Percentiles rank a stretch among this genome's conserved stretches.
Evolutionary conservation across 2,113 vertebrate species (phyloP).

Genomic region (Aythya baeri): DNA sequence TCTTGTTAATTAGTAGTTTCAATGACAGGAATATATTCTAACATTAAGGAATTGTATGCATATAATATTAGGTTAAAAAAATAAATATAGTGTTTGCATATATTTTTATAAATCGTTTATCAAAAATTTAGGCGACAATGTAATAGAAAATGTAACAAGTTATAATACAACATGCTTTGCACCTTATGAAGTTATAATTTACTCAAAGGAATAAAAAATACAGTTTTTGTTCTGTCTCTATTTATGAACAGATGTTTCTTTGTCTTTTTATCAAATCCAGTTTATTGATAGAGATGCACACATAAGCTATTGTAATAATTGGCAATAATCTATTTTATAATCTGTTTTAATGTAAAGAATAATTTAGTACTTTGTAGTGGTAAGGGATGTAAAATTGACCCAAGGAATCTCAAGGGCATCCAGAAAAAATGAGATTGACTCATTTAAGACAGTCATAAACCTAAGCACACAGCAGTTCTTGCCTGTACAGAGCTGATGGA

Average conservation of each 20-base stretch:
- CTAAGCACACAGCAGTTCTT: background rate
- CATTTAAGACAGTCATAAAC: background rate
- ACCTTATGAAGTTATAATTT: background rate
- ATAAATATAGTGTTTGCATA: background rate
- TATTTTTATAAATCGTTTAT: background rate
- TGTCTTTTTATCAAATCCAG: background rate
- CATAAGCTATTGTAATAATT: background rate
- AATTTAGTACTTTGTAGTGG: background rate
- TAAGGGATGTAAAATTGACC: background rate
- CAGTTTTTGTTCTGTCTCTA: background rate
- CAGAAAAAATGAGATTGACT: background rate
- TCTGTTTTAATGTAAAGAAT: background rate
- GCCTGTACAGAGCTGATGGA: background rate
- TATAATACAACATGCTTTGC: background rate
- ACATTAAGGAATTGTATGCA: background rate
- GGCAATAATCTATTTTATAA: background rate
- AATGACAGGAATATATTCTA: background rate
- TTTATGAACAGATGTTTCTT: background rate
- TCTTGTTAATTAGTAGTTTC: background rate
- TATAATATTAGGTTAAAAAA: background rate
- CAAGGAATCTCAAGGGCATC: background rate
- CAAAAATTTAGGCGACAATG: background rate
- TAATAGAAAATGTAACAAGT: background rate
- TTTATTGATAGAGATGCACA: background rate
- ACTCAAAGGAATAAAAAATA: background rate